A percentile compares a stretch with the other conserved stretches of the same genome.
These are phyloP conservation scores for Cebus imitator DNA, from an alignment of 2,113 vertebrate species.

Conservation along the genomic window DNA sequence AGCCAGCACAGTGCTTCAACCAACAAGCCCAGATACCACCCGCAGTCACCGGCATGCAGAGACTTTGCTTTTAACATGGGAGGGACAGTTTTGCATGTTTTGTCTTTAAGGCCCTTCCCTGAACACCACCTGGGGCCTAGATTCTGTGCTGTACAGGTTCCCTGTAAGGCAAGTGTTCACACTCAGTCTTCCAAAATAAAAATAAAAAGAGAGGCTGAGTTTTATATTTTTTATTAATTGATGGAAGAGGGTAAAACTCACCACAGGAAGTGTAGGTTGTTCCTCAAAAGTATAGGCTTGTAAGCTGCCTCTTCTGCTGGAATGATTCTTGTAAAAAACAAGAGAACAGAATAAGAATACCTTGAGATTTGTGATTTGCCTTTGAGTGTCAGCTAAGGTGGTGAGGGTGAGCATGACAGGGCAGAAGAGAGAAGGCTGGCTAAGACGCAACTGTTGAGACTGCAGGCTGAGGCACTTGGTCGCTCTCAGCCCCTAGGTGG, in stretches of 20 bases:
- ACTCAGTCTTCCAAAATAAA: not conserved
- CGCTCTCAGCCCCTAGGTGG: not conserved
- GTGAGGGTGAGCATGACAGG: not conserved
- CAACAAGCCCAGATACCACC: not conserved
- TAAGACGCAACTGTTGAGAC: fast-evolving
- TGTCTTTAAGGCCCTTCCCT: not conserved
- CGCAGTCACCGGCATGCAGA: not conserved
- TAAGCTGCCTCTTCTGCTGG: constrained; percentile 89
- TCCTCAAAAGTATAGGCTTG: constrained; percentile 89
- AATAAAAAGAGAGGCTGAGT: not conserved
- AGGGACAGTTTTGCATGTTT: fast-evolving
- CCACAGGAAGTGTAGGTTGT: constrained; percentile 91
- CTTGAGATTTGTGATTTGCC: not conserved
- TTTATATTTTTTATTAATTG: not conserved
- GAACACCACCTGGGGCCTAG: not conserved
- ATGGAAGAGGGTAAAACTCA: constrained; percentile 77
- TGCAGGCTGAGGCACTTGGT: not conserved
- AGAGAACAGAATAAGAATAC: not conserved
- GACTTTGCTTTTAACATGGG: not conserved
- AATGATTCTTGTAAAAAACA: constrained; percentile 85
- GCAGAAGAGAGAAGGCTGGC: not conserved
- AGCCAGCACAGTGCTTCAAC: not conserved
- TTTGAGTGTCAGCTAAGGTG: not conserved
- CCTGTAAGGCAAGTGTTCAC: not conserved
- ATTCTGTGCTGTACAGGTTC: not conserved